These are phyloP conservation scores for Conus betulinus DNA, from an alignment of 1,140 invertebrate species.

Conservation along the genomic window DNA sequence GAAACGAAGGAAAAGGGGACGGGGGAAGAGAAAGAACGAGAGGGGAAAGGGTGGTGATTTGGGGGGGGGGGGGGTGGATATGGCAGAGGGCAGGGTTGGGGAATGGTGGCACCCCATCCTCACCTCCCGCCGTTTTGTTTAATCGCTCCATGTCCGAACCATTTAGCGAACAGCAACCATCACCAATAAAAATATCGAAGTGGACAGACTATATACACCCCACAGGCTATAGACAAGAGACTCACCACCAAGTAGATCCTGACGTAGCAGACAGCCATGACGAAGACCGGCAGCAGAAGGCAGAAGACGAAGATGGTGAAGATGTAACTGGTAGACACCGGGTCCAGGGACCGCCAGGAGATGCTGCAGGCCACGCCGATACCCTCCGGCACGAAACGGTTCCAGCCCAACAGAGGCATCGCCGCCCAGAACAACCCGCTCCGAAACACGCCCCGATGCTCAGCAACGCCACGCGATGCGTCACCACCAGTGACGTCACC, in stretches of 20 bases:
- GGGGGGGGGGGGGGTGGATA: no score
- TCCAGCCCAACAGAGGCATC: constrained; percentile 52
- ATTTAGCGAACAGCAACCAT: no score
- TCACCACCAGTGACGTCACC: constrained; percentile 33
- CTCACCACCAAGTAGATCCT: constrained; percentile 44
- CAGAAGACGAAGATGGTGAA: constrained; percentile 45
- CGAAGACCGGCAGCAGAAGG: constrained; percentile 42
- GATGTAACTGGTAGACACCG: constrained; percentile 31
- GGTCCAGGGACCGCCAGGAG: constrained; percentile 27
- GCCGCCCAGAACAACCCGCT: constrained; percentile 40
- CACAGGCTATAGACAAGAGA: neutral
- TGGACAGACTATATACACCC: neutral
- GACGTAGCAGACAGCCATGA: constrained; percentile 49
- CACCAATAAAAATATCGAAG: neutral
- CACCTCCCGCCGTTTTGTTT: no score
- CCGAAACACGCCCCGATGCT: constrained; percentile 24
- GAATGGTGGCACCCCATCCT: no score
- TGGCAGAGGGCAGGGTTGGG: no score
- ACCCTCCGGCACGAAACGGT: constrained; percentile 40
- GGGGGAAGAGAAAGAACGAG: no score
- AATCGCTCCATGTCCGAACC: no score
- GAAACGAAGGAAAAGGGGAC: no score
- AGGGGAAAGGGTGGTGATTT: no score
- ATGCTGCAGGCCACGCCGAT: constrained; percentile 48
- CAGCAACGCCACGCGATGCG: constrained; percentile 25